Percentiles rank a stretch among this genome's conserved stretches.
These are phyloP conservation scores for Glaucomys volans DNA, from an alignment of 2,113 vertebrate genomes.

Conservation along the genomic window DNA sequence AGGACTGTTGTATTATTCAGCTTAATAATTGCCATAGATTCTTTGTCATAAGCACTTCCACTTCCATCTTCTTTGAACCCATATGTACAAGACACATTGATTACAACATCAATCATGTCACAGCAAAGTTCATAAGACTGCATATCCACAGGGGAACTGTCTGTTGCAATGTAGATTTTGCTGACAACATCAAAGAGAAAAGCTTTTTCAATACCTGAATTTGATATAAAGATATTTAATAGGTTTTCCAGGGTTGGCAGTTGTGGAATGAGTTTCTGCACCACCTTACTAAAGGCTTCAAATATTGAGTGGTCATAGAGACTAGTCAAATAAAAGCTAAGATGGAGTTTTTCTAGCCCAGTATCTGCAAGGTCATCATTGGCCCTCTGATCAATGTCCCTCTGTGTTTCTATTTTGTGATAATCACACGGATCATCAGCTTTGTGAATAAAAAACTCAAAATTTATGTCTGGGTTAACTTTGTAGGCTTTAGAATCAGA, in stretches of 20 bases:
- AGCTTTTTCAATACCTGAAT: slow-evolving; percentile 99
- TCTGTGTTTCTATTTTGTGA: slow-evolving; percentile 99
- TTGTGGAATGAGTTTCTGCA: slow-evolving; percentile 99
- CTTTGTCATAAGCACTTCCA: slow-evolving; percentile 99
- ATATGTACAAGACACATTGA: slow-evolving; percentile 99
- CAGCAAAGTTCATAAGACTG: slow-evolving; percentile 99
- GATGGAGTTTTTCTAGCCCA: slow-evolving; percentile 98
- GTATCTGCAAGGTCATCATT: slow-evolving; percentile 98
- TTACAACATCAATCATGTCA: slow-evolving; percentile 99
- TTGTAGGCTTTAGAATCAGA: slow-evolving; percentile 98
- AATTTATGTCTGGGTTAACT: slow-evolving; percentile 99
- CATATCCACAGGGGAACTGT: slow-evolving; percentile 99
- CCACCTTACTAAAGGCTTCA: slow-evolving; percentile 99
- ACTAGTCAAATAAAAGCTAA: slow-evolving; percentile 99
- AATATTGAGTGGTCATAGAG: slow-evolving; percentile 99
- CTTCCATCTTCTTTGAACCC: slow-evolving; percentile 98
- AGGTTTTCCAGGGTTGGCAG: slow-evolving; percentile 99
- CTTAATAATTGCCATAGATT: slow-evolving; percentile 99
- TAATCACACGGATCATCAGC: slow-evolving; percentile 99
- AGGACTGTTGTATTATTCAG: slow-evolving; percentile 99
- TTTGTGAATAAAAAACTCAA: slow-evolving; percentile 99
- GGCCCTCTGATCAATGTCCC: slow-evolving; percentile 99
- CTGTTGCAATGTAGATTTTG: slow-evolving; percentile 99
- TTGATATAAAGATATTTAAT: slow-evolving; percentile 99
- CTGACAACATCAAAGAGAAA: slow-evolving; percentile 99